These are phyloP conservation scores for Gymnocypris eckloni DNA, from an alignment of 2,797 vertebrate species.

Conservation along the genomic window DNA sequence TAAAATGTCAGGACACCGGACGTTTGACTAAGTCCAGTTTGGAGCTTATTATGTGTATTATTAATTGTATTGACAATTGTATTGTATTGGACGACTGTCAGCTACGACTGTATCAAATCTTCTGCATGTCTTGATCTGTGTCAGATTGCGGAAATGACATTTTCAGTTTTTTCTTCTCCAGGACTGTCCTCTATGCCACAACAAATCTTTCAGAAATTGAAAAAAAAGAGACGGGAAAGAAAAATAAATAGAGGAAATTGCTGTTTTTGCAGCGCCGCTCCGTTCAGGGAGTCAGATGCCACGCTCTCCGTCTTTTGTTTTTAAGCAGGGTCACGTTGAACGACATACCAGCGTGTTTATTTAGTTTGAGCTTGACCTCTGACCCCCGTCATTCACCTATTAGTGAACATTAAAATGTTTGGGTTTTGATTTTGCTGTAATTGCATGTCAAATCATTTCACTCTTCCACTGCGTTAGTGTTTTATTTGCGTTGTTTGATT, in stretches of 20 bases:
- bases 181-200: slow-evolving; percentile 53
- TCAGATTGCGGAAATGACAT: neutral
- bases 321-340: slow-evolving; percentile 41
- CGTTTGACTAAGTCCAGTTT: neutral
- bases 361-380: slow-evolving; percentile 67
- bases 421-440: slow-evolving; percentile 51
- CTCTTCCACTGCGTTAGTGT: neutral
- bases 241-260: slow-evolving; percentile 80
- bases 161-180: slow-evolving; percentile 52
- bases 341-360: slow-evolving; percentile 67
- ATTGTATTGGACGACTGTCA: too few relatives aligned
- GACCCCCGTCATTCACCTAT: slow-evolving; percentile 45
- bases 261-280: slow-evolving; percentile 73
- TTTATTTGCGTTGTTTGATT: slow-evolving; percentile 25
- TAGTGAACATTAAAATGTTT: slow-evolving; percentile 53
- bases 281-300: slow-evolving; percentile 67
- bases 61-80: neutral
- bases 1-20: too few relatives aligned
- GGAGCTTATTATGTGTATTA: neutral
- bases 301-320: slow-evolving; percentile 63
- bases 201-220: slow-evolving; percentile 61
- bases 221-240: slow-evolving; percentile 63
- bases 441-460: slow-evolving; percentile 34
- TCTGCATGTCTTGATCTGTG: neutral
- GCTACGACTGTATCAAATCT: neutral